A percentile compares a stretch with the other conserved stretches of the same genome.
These are phyloP conservation scores for Thalassarche chlororhynchos DNA, from an alignment of 2,113 vertebrate species.

Conservation along the genomic window DNA sequence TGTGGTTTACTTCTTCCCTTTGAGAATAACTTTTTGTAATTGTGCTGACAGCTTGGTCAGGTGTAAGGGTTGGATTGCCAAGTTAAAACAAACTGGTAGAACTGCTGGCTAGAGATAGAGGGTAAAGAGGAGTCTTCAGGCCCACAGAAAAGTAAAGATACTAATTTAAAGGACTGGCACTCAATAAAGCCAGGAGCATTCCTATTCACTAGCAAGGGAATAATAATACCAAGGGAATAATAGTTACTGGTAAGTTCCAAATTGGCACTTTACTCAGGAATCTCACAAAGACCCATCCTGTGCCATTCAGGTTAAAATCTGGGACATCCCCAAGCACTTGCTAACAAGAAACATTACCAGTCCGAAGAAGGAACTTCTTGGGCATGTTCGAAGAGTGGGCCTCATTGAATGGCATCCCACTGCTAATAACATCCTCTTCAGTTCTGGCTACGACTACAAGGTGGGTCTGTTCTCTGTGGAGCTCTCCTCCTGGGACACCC, in stretches of 20 bases:
- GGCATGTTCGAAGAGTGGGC: slow-evolving; percentile 86
- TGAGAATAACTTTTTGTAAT: not conserved
- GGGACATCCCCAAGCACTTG: slow-evolving; percentile 88
- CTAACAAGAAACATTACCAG: slow-evolving; percentile 81
- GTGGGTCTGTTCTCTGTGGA: slow-evolving; percentile 63
- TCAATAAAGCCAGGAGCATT: not conserved
- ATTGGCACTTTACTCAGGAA: not conserved
- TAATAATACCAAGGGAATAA: not conserved
- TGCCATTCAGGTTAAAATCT: slow-evolving; percentile 86
- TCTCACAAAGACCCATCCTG: not conserved
- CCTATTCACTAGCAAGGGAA: not conserved
- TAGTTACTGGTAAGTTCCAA: not conserved
- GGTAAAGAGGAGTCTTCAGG: not conserved
- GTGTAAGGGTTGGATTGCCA: not conserved
- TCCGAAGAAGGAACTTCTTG: slow-evolving; percentile 84
- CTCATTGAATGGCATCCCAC: slow-evolving; percentile 95
- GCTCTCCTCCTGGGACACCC: not conserved
- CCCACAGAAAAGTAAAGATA: not conserved
- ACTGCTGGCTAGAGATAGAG: not conserved
- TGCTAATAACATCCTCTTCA: slow-evolving; percentile 88
- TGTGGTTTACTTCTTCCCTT: not conserved
- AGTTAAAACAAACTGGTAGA: not conserved
- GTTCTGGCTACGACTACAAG: slow-evolving; percentile 91
- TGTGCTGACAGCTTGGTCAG: not conserved
- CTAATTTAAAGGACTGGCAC: not conserved